Percentiles rank a stretch among this genome's conserved stretches.
Evolutionary conservation across 2,113 vertebrate genomes (phyloP).

Genomic region (Tyrannus savana): DNA sequence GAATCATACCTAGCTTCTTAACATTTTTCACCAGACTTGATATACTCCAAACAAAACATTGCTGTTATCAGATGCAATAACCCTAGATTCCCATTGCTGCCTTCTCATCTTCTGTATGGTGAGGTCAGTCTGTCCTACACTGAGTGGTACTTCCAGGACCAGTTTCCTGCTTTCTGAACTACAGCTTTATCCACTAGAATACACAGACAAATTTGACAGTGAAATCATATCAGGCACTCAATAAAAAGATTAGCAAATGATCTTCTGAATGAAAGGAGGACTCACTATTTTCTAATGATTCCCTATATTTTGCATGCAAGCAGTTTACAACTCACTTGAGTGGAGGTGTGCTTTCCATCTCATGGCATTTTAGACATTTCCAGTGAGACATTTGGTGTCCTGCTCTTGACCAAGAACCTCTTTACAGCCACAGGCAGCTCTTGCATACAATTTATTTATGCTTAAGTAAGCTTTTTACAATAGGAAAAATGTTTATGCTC

Average conservation of each 20-base stretch:
- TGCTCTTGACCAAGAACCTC: background rate
- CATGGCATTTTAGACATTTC: background rate
- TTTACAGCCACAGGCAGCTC: background rate
- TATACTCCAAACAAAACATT: background rate
- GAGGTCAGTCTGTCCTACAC: background rate
- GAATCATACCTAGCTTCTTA: background rate
- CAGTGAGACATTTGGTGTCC: background rate
- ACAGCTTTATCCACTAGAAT: background rate
- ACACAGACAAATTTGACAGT: background rate
- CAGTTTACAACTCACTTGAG: background rate
- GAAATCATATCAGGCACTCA: background rate
- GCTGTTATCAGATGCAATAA: background rate
- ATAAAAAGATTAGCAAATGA: background rate
- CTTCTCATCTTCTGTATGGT: background rate
- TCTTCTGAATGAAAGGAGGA: background rate
- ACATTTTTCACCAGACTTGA: background rate
- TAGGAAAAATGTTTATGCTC: background rate
- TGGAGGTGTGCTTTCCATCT: background rate
- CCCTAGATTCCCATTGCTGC: background rate
- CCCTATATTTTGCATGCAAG: background rate
- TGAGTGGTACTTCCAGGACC: background rate
- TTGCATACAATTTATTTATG: background rate
- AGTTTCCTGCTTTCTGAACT: background rate
- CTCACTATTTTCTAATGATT: background rate
- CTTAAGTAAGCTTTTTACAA: background rate